These are phyloP conservation scores for Phalacrocorax brasilianus DNA, from an alignment of 2,113 vertebrate genomes.

Conservation along the genomic window DNA sequence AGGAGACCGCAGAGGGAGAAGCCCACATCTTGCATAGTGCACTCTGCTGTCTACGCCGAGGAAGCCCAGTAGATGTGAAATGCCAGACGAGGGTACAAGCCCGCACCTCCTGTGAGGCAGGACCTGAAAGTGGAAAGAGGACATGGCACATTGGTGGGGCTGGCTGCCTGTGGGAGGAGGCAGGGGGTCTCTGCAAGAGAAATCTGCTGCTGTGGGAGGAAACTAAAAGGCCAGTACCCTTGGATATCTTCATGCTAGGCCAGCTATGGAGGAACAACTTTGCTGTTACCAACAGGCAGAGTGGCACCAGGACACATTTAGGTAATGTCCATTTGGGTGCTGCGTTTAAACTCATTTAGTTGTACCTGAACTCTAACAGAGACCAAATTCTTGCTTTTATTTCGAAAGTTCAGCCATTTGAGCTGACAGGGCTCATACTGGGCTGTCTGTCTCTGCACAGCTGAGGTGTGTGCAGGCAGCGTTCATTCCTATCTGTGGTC, in stretches of 20 bases:
- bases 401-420: background rate
- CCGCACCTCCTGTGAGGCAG: background rate
- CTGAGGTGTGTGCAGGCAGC: background rate
- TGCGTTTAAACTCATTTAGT: background rate
- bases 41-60: background rate
- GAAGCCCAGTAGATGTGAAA: background rate
- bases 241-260: background rate
- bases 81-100: background rate
- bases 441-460: background rate
- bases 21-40: background rate
- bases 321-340: background rate
- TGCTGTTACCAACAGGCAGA: background rate
- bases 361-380: background rate
- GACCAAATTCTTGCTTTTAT: background rate
- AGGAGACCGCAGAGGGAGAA: background rate
- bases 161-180: background rate
- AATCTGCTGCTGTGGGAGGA: background rate
- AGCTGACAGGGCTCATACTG: rapidly evolving
- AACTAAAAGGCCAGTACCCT: background rate
- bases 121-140: background rate
- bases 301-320: background rate
- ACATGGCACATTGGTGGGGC: background rate
- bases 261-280: background rate
- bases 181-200: background rate
- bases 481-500: background rate